Conservation (phyloP, 53 echinoderm and acorn worm species). For the Stichopus horrens region DNA sequence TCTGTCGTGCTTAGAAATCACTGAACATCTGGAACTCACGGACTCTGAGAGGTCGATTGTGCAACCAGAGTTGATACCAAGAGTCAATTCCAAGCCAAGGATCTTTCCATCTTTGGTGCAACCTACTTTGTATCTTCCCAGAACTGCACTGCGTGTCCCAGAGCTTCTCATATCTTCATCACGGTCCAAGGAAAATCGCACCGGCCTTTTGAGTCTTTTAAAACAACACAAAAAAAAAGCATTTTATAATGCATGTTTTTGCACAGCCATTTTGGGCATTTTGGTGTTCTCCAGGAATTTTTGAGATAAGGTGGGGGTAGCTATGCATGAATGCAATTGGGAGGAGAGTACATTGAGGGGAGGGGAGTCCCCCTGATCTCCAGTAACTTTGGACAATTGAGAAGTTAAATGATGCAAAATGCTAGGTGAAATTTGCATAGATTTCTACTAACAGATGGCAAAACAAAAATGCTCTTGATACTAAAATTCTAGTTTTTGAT, state of each 20-base stretch:
- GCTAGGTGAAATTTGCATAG: no score
- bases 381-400: no score
- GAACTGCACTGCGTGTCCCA: conserved; percentile 69
- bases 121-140: conserved; percentile 82
- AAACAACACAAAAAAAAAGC: not conserved
- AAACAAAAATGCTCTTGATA: no score
- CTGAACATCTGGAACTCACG: conserved; percentile 49
- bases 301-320: not conserved
- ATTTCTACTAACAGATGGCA: no score
- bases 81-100: conserved; percentile 58
- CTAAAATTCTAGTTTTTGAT: no score
- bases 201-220: conserved; percentile 68
- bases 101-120: conserved; percentile 72
- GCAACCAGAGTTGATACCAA: conserved; percentile 67
- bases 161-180: conserved; percentile 82
- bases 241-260: not conserved
- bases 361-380: no score
- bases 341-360: no score
- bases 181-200: conserved; percentile 72
- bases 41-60: conserved; percentile 64
- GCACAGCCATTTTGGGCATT: not conserved
- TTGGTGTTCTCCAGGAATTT: not conserved
- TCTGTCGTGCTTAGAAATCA: no score
- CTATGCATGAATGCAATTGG: not conserved
- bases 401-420: no score